Evolutionary conservation across 2,797 vertebrate species (phyloP).

Genomic region (Champsocephalus esox): DNA sequence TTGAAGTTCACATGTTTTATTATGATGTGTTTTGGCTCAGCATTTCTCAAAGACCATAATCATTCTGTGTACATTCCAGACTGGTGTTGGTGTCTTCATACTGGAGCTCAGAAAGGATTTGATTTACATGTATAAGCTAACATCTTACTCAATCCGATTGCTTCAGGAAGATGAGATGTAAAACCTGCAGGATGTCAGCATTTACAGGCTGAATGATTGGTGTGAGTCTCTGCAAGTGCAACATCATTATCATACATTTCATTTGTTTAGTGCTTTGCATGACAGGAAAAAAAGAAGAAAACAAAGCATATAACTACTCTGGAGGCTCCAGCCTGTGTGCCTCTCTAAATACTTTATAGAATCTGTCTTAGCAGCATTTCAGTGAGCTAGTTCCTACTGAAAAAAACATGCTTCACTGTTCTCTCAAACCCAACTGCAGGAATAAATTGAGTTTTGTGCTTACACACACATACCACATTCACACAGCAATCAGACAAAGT

Average conservation of each 20-base stretch:
- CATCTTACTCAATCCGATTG: constrained; percentile 8
- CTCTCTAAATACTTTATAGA: constrained; percentile 65
- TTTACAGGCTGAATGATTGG: too few species aligned
- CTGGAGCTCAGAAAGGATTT: constrained; percentile 56
- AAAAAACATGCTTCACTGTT: neutral
- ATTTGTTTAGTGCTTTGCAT: neutral
- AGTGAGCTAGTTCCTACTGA: constrained; percentile 32
- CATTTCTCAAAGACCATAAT: constrained; percentile 8
- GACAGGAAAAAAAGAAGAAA: neutral
- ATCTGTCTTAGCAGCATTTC: constrained; percentile 26
- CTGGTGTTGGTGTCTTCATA: constrained; percentile 43
- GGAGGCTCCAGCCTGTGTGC: constrained; percentile 7
- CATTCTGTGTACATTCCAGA: constrained; percentile 33
- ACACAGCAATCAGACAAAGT: constrained; percentile 45
- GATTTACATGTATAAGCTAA: constrained; percentile 28
- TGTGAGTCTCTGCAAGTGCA: constrained; percentile 1
- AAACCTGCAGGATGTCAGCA: constrained; percentile 8
- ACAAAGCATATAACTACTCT: neutral
- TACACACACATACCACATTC: constrained; percentile 8
- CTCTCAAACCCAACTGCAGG: neutral
- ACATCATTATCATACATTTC: neutral
- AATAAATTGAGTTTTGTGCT: constrained; percentile 47
- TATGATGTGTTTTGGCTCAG: constrained; percentile 33
- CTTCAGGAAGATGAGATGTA: neutral
- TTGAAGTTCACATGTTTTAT: constrained; percentile 16